These are phyloP conservation scores for Elegia similella DNA, from an alignment of 2,888 invertebrate genomes.

Conservation along the genomic window DNA sequence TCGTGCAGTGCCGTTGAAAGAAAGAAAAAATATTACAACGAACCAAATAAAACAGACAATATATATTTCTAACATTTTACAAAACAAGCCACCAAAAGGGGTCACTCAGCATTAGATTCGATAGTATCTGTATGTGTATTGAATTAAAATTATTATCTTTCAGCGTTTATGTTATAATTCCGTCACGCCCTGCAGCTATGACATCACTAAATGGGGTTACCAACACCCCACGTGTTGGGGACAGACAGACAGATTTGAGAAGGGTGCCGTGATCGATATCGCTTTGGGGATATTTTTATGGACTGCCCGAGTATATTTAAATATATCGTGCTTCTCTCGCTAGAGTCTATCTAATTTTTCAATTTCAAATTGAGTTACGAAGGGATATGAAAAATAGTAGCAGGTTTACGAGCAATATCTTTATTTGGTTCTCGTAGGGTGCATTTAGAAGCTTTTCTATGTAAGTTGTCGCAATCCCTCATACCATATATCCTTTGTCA, in stretches of 20 bases:
- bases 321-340: neutral
- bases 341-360: neutral
- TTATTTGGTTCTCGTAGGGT: neutral
- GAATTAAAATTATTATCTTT: neutral
- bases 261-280: constrained; percentile 32
- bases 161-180: constrained; percentile 1
- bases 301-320: constrained; percentile 5
- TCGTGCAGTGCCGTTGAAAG: too few relatives aligned
- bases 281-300: constrained; percentile 23
- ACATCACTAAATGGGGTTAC: constrained; percentile 24
- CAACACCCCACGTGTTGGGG: constrained; percentile 23
- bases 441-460: neutral
- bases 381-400: neutral
- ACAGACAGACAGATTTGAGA: constrained; percentile 19
- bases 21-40: too few relatives aligned
- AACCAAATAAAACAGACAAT: too few relatives aligned
- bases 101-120: too few relatives aligned
- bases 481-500: too few relatives aligned
- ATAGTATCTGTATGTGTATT: neutral
- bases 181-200: constrained; percentile 17
- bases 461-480: neutral
- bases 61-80: too few relatives aligned
- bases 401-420: neutral
- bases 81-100: too few relatives aligned
- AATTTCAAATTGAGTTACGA: neutral